Conservation (phyloP, 1,140 invertebrate species). For the Lasioglossum albipes region DNA sequence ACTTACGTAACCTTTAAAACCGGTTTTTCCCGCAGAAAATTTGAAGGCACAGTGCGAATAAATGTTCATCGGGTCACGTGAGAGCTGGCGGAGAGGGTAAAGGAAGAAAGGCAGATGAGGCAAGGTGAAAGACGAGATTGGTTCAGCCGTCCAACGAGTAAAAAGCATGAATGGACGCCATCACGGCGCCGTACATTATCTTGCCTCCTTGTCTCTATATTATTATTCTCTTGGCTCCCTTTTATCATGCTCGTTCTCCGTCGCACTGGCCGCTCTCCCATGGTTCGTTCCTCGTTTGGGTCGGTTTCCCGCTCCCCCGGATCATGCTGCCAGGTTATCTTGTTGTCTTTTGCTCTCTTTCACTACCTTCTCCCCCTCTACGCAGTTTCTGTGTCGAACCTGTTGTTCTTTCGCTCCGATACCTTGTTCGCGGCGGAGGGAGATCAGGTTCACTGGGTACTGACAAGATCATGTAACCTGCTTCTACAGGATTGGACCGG, state of each 20-base stretch:
- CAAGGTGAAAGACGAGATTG: conserved; percentile 40
- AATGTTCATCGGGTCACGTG: too few relatives aligned
- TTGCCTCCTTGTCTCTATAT: conserved; percentile 65
- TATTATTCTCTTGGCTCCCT: conserved; percentile 60
- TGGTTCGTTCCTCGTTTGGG: neutral
- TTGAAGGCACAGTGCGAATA: too few relatives aligned
- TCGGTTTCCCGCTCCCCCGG: too few relatives aligned
- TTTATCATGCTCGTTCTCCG: conserved; percentile 34
- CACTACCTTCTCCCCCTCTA: too few relatives aligned
- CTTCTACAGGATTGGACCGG: neutral
- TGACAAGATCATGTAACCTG: conserved; percentile 34
- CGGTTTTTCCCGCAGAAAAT: neutral
- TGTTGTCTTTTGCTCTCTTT: neutral
- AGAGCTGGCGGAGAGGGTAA: conserved; percentile 21
- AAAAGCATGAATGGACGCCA: conserved; percentile 72
- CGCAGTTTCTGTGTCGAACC: neutral
- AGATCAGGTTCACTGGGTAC: conserved; percentile 32
- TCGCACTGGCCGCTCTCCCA: conserved; percentile 44
- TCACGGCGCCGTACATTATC: conserved; percentile 68
- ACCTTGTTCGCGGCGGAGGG: conserved; percentile 16
- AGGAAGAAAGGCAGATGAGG: conserved; percentile 32
- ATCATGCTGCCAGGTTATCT: too few relatives aligned
- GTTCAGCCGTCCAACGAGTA: conserved; percentile 65
- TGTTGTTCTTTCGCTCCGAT: conserved; percentile 9
- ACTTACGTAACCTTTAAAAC: too few relatives aligned